phyloP scores from a whole-genome alignment of 2,888 invertebrate genomes.

The Ommatoiulus sabulosus region DNA sequence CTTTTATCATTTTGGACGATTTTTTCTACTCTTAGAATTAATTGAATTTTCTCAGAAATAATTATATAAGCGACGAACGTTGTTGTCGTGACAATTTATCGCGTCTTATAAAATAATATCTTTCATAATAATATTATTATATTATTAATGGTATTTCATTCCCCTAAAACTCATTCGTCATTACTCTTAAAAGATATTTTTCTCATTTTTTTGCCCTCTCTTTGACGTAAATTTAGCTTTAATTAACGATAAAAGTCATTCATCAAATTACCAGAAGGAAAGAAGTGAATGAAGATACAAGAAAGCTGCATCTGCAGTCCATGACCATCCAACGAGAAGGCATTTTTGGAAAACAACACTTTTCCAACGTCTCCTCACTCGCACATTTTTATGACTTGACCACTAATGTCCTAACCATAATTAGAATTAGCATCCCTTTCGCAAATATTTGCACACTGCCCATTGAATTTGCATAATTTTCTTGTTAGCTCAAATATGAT shows the following conservation, averaged over 20 bases:
- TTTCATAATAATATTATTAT: constrained; percentile 47
- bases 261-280: constrained; percentile 45
- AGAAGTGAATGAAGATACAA: constrained; percentile 32
- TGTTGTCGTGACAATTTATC: constrained; percentile 48
- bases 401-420: constrained; percentile 41
- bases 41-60: constrained; percentile 45
- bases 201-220: constrained; percentile 8
- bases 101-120: constrained; percentile 47
- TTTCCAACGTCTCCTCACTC: neutral
- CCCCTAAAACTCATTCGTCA: constrained; percentile 48
- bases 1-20: constrained; percentile 13
- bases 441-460: constrained; percentile 47
- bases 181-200: constrained; percentile 42
- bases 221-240: constrained; percentile 48
- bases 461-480: constrained; percentile 47
- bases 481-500: constrained; percentile 39
- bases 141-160: constrained; percentile 47
- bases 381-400: constrained; percentile 24
- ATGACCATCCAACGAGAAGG: neutral
- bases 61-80: constrained; percentile 45
- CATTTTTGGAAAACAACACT: neutral
- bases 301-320: constrained; percentile 2
- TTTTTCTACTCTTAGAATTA: constrained; percentile 25
- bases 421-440: constrained; percentile 44
- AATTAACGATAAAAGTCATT: constrained; percentile 45